Percentiles rank a stretch among this genome's conserved stretches.
These are phyloP conservation scores for Trididemnum nubilum DNA, from an alignment of 23 tunicate species.

Conservation along the genomic window DNA sequence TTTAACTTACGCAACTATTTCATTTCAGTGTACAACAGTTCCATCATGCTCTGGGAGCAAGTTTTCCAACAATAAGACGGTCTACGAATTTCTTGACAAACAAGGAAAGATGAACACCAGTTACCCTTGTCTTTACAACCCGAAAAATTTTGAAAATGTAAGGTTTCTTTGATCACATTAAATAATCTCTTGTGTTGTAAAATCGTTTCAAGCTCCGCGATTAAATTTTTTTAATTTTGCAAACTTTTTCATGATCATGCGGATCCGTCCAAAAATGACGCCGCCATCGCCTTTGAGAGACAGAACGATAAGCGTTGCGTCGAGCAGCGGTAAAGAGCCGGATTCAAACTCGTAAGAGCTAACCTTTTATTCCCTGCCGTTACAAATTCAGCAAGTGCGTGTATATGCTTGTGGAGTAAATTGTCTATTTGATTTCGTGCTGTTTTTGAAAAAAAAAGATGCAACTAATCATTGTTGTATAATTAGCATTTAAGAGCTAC, in stretches of 20 bases:
- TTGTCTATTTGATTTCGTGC: too few species aligned
- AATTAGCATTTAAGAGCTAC: not conserved
- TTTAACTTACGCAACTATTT: too few species aligned
- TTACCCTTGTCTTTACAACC: slow-evolving; percentile 9
- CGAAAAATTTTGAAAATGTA: not conserved
- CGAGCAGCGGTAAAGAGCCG: not conserved
- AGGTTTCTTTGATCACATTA: not conserved
- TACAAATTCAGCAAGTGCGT: too few species aligned
- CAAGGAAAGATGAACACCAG: not conserved
- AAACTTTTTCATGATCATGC: too few species aligned
- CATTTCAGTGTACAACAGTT: not conserved
- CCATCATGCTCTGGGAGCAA: not conserved
- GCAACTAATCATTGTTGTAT: not conserved
- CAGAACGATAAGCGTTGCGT: too few species aligned
- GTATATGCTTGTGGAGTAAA: too few species aligned
- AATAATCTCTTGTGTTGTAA: not conserved
- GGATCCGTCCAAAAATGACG: too few species aligned
- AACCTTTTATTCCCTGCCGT: too few species aligned
- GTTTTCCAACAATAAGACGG: not conserved
- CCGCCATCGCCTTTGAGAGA: too few species aligned
- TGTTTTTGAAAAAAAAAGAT: too few species aligned
- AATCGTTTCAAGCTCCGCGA: too few species aligned
- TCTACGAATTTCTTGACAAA: slow-evolving; percentile 2
- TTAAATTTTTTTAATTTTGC: too few species aligned
- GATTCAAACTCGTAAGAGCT: not conserved